Evolutionary conservation across 2,888 invertebrate species (phyloP), one percentile per base, ranked within the genome.

Genomic region (Drosophila percnosoma): DNA sequence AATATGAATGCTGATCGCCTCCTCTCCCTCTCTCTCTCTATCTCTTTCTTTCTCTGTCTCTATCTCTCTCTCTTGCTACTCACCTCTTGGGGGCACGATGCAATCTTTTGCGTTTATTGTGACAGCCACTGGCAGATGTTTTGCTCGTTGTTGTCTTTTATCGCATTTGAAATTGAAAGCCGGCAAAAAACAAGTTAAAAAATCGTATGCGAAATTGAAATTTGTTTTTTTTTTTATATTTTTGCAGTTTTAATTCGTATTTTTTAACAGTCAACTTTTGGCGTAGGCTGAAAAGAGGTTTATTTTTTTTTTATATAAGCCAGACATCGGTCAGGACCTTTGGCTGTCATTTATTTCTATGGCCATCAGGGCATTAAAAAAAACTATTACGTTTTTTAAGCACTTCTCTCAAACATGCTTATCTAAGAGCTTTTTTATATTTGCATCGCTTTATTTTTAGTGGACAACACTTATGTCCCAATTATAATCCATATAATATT

Each of bases 121-220:
- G 78, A 79, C 79, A 78, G 75, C 65, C 67, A 66, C 60, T 75
- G 75, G 75, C 58, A 71, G 64, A 57, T 62, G 75, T 57, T 52
- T 60, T 55, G 68, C 55, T 55, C 70, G 71, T 53, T 66, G 66
- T 68, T 79, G 83, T 68, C 82, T 73, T 74, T 84, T 81, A 84
- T 84, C 79, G 80, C 64, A 81, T 84, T 87, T 82, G 86, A 82
- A 80, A 87, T 79, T 82, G 87, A 87, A 87, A 87, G 81, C 78
- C 70, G 68, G 76, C 79, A 84, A 80, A 80, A 73, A 82, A 78
- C 78, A 74, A 67, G 75, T 73, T 74, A 68, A 75, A 82, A 86
- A 83, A 89, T 75, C 68, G 78, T 64, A 75, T 68, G 48, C 67
- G 67, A 81, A 87, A 84, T 72, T 84, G 77, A 87, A 83, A 79